Conservation (phyloP, 2,888 invertebrate species). For the Tenthredo livida region DNA sequence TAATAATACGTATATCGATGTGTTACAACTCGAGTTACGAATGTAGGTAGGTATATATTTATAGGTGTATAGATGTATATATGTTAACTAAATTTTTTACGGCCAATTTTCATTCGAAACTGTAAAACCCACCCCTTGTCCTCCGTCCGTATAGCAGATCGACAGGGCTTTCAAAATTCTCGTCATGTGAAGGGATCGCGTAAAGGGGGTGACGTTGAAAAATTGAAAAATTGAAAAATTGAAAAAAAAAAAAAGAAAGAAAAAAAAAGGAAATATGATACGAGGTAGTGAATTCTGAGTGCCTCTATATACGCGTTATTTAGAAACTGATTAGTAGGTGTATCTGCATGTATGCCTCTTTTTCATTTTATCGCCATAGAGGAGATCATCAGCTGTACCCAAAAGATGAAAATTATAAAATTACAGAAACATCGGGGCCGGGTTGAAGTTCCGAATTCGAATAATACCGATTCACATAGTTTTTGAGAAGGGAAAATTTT, state of each 20-base stretch:
- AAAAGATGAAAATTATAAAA: too few relatives aligned
- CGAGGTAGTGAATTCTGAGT: not conserved
- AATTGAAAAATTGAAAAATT: slow-evolving; percentile 18
- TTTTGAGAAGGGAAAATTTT: too few relatives aligned
- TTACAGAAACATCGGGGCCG: too few relatives aligned
- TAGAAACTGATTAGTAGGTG: too few relatives aligned
- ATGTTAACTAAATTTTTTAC: slow-evolving; percentile 2
- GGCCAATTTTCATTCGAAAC: not conserved
- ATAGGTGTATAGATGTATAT: not conserved
- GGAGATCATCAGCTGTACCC: too few relatives aligned
- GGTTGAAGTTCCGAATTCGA: too few relatives aligned
- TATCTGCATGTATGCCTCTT: too few relatives aligned
- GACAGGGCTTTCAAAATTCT: slow-evolving; percentile 29
- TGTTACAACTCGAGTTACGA: not conserved
- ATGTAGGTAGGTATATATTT: not conserved
- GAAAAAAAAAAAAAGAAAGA: not conserved
- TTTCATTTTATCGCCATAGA: too few relatives aligned
- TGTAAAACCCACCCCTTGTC: slow-evolving; percentile 9
- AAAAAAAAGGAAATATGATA: not conserved
- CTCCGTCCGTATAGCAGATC: not conserved
- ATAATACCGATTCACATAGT: too few relatives aligned
- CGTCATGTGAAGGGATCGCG: slow-evolving; percentile 13
- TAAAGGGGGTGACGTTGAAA: slow-evolving; percentile 24
- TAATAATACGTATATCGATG: not conserved
- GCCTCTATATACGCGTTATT: not conserved